A percentile compares a stretch with the other conserved stretches of the same genome.
Conservation (phyloP, 2,113 vertebrate species). For the Oostethus manadensis region DNA sequence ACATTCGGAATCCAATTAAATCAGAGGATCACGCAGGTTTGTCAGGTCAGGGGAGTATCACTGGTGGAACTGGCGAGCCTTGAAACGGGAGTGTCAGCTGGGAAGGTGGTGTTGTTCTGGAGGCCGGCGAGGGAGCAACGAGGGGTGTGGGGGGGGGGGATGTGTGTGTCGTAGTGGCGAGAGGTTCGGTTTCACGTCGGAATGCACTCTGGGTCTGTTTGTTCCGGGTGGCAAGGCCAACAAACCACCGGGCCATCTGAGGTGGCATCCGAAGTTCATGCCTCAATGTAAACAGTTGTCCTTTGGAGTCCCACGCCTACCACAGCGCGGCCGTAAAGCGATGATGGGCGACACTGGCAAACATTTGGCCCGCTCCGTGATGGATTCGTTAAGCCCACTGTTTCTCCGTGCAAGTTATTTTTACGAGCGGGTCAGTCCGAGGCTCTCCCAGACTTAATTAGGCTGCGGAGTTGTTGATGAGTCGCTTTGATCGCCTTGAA, state of each 20-base stretch:
- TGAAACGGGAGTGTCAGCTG: constrained; percentile 29
- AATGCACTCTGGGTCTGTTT: constrained; percentile 56
- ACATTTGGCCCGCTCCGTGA: background rate
- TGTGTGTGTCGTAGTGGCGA: constrained; percentile 21
- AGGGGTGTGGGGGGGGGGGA: constrained; percentile 27
- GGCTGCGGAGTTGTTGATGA: background rate
- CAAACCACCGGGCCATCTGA: constrained; percentile 16
- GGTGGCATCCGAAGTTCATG: constrained; percentile 19
- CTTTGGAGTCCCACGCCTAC: background rate
- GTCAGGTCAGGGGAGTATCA: no score
- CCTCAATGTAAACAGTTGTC: constrained; percentile 6
- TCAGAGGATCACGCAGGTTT: background rate
- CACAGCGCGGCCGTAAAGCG: background rate
- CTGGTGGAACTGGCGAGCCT: no score
- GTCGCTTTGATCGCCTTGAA: no score
- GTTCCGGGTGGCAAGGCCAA: constrained; percentile 26
- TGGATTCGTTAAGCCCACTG: background rate
- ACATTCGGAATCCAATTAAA: constrained; percentile 16
- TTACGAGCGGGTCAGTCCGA: background rate
- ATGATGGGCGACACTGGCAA: background rate
- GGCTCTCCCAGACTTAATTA: background rate
- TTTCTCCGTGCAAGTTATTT: constrained; percentile 1
- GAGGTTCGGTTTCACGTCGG: constrained; percentile 39
- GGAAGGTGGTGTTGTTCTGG: constrained; percentile 10
- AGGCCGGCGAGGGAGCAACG: no score